These are phyloP conservation scores for Orgyia antiqua DNA, from an alignment of 2,888 invertebrate genomes.

Conservation along the genomic window DNA sequence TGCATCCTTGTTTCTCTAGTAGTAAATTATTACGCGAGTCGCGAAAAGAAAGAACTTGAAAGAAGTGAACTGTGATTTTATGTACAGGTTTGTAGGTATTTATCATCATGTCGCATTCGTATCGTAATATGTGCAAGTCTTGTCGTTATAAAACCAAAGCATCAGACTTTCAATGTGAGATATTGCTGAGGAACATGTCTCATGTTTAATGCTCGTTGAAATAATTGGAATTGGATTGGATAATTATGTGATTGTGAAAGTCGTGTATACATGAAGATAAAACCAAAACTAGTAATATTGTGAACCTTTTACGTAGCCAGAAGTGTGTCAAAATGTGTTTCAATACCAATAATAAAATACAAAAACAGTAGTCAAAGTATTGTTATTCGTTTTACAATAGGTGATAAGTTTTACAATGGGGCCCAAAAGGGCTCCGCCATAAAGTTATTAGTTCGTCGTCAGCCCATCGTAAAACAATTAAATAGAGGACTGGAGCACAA, in stretches of 20 bases:
- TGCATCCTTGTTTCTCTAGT: conserved; percentile 25
- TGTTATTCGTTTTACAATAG: conserved; percentile 48
- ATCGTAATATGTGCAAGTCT: conserved; percentile 27
- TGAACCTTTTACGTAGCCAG: conserved; percentile 58
- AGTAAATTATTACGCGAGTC: conserved; percentile 18
- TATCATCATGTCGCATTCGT: conserved; percentile 23
- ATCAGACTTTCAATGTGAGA: conserved; percentile 36
- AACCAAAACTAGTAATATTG: conserved; percentile 51
- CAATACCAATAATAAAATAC: conserved; percentile 40
- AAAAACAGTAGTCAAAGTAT: conserved; percentile 34
- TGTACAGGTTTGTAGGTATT: conserved; percentile 18
- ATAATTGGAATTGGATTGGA: conserved; percentile 18
- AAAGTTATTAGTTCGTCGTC: conserved; percentile 56
- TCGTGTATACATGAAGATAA: conserved; percentile 40
- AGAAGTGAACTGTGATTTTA: conserved; percentile 30
- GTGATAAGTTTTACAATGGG: conserved; percentile 64
- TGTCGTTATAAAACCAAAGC: conserved; percentile 42
- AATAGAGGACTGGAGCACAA: conserved; percentile 53
- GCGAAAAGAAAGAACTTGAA: conserved; percentile 30
- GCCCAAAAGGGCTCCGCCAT: conserved; percentile 71
- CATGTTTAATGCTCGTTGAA: conserved; percentile 12
- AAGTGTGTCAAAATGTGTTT: conserved; percentile 57
- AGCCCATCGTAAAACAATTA: conserved; percentile 59
- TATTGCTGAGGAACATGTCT: conserved; percentile 20
- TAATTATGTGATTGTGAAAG: conserved; percentile 35